These are phyloP conservation scores for Thamnaconus septentrionalis DNA, from an alignment of 2,113 vertebrate species.

Conservation along the genomic window DNA sequence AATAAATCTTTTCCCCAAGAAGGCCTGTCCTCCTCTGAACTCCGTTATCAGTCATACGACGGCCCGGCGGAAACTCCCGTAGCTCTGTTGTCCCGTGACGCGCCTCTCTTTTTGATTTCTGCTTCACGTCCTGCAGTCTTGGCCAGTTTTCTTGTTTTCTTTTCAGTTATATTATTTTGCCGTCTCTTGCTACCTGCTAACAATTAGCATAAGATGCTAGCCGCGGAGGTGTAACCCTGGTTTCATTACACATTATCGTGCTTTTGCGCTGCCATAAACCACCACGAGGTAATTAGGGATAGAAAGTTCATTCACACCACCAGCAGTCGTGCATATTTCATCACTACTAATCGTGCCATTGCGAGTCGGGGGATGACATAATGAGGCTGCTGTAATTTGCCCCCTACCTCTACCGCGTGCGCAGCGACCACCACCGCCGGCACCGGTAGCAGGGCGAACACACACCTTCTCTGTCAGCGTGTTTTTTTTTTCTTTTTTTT, in stretches of 20 bases:
- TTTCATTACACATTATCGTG: no score
- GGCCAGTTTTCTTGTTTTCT: no score
- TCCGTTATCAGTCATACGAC: slow-evolving; percentile 45
- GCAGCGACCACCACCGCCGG: slow-evolving; percentile 9
- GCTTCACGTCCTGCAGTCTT: no score
- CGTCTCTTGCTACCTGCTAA: no score
- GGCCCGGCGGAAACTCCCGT: slow-evolving; percentile 29
- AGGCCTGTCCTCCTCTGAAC: slow-evolving; percentile 38
- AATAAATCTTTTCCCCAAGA: slow-evolving; percentile 31
- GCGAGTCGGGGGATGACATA: no score
- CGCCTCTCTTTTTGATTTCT: no score
- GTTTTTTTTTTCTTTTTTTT: neutral
- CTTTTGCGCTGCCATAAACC: no score
- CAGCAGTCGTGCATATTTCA: slow-evolving; percentile 27
- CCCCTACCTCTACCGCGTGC: neutral
- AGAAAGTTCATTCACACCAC: neutral
- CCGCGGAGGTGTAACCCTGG: no score
- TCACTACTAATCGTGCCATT: neutral
- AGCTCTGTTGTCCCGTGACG: slow-evolving; percentile 22
- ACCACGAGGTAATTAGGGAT: neutral
- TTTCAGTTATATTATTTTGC: no score
- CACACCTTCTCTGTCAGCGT: slow-evolving; percentile 36
- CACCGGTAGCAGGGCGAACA: neutral
- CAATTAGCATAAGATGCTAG: no score
- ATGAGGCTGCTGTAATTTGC: slow-evolving; percentile 8